Conservation (phyloP, 2,888 invertebrate genomes). For the Amaurobius ferox region DNA sequence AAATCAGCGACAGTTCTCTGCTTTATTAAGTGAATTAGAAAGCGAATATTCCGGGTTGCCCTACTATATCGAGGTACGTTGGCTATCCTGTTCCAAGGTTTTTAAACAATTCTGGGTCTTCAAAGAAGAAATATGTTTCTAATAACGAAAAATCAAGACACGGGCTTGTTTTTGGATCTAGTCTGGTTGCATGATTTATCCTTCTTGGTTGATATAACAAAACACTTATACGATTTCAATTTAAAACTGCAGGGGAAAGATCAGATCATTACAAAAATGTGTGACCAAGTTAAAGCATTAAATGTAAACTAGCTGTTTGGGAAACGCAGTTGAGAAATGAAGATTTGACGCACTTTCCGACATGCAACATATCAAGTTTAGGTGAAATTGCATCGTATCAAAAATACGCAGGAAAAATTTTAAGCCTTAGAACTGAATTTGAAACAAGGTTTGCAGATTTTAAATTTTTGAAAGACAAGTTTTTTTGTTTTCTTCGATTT, state of each 20-base stretch:
- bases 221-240: slow-evolving; percentile 34
- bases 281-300: slow-evolving; percentile 23
- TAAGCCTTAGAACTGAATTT: too few relatives aligned
- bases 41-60: background rate
- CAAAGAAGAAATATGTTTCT: background rate
- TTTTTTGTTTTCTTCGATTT: slow-evolving; percentile 25
- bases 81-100: background rate
- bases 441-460: background rate
- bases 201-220: slow-evolving; percentile 39
- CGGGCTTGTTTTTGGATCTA: slow-evolving; percentile 5
- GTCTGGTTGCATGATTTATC: slow-evolving; percentile 16
- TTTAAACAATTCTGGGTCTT: background rate
- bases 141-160: slow-evolving; percentile 21
- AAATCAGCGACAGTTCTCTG: background rate
- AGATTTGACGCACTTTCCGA: slow-evolving; percentile 21
- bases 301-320: slow-evolving; percentile 27
- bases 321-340: too few relatives aligned
- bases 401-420: slow-evolving; percentile 13
- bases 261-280: slow-evolving; percentile 36
- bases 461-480: slow-evolving; percentile 19
- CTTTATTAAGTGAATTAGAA: background rate
- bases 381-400: slow-evolving; percentile 15
- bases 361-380: slow-evolving; percentile 38
- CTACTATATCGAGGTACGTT: too few relatives aligned
- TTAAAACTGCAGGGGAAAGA: background rate